phyloP scores from a whole-genome alignment of 2,797 vertebrate genomes.

The Dendrocincla fuliginosa region DNA sequence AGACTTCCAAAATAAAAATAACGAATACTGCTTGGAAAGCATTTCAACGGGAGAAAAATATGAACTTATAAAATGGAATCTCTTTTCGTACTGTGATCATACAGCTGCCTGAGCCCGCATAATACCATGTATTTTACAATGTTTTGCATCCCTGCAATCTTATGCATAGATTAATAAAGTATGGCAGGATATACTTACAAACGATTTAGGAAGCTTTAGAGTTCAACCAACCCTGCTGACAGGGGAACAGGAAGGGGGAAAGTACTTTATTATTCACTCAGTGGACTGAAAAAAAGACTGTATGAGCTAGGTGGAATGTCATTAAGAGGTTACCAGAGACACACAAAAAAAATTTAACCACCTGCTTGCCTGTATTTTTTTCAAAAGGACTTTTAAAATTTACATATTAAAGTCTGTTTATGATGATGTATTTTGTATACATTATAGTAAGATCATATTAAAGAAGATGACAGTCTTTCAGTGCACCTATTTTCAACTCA shows the following conservation, averaged over 20 bases:
- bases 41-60: background rate
- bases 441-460: background rate
- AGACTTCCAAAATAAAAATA: conserved; percentile 6
- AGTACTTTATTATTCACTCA: background rate
- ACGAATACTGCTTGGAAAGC: background rate
- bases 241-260: background rate
- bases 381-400: background rate
- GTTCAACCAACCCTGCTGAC: background rate
- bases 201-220: background rate
- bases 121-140: background rate
- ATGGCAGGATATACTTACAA: background rate
- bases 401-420: background rate
- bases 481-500: background rate
- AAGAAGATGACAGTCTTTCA: background rate
- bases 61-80: background rate
- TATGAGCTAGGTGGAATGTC: background rate
- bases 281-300: background rate
- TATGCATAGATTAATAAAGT: background rate
- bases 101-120: background rate
- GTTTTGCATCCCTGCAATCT: background rate
- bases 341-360: background rate
- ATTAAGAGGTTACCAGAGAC: background rate
- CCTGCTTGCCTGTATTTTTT: background rate
- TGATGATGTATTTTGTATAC: background rate
- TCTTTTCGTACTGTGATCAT: background rate